These are phyloP conservation scores for Apteryx mantelli DNA, from an alignment of 2,113 vertebrate genomes.

Conservation along the genomic window DNA sequence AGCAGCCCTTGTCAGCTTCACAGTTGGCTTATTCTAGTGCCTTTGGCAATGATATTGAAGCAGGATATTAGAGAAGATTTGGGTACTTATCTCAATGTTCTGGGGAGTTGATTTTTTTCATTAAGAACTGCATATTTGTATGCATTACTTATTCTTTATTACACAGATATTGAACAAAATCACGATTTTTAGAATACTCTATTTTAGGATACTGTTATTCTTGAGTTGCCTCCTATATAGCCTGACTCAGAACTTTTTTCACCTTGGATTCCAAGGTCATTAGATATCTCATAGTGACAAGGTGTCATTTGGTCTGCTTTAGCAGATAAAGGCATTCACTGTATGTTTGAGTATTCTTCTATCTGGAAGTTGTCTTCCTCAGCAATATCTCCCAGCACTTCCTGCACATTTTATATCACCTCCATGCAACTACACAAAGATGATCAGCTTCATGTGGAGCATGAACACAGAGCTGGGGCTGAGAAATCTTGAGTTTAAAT, in stretches of 20 bases:
- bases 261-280: neutral
- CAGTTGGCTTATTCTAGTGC: neutral
- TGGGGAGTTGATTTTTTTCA: neutral
- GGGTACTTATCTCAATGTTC: neutral
- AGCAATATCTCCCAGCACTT: neutral
- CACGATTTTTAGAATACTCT: neutral
- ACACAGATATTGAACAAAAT: neutral
- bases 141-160: neutral
- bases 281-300: no score
- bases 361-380: neutral
- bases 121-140: no score
- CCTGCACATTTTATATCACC: neutral
- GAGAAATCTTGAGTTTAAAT: rapidly evolving
- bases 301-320: neutral
- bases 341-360: neutral
- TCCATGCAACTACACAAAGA: neutral
- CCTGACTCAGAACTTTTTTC: neutral
- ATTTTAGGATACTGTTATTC: neutral
- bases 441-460: neutral
- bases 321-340: neutral
- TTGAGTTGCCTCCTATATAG: neutral
- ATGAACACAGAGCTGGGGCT: neutral
- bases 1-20: neutral
- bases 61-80: neutral
- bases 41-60: rapidly evolving